Percentiles rank a stretch among this genome's conserved stretches.
These are phyloP conservation scores for Thunnus albacares DNA, from an alignment of 2,797 vertebrate genomes.

Conservation along the genomic window DNA sequence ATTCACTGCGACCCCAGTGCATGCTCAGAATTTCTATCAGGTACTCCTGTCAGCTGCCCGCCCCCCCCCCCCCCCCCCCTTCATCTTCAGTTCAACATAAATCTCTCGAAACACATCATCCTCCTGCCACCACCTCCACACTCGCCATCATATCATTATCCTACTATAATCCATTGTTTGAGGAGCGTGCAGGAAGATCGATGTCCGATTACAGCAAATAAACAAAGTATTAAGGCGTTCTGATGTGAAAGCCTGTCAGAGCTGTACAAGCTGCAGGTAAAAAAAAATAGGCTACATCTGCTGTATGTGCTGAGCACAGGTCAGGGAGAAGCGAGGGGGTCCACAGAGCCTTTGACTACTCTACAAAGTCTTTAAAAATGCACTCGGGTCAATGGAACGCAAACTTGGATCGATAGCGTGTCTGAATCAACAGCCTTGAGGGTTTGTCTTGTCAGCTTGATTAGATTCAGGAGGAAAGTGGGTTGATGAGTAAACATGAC, in stretches of 20 bases:
- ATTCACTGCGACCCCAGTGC: constrained; percentile 64
- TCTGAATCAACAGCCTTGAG: constrained; percentile 64
- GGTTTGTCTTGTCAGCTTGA: constrained; percentile 70
- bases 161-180: constrained; percentile 64
- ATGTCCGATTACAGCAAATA: constrained; percentile 60
- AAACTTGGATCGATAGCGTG: constrained; percentile 66
- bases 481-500: constrained; percentile 80
- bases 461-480: constrained; percentile 77
- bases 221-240: constrained; percentile 26
- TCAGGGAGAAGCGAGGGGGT: constrained; percentile 45
- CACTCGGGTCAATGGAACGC: constrained; percentile 51
- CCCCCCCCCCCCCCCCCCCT: constrained; percentile 8
- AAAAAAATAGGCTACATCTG: constrained; percentile 58
- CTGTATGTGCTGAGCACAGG: constrained; percentile 57
- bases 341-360: constrained; percentile 60
- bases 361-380: constrained; percentile 66
- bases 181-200: constrained; percentile 50
- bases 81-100: constrained; percentile 41
- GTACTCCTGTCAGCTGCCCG: constrained; percentile 31
- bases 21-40: constrained; percentile 83
- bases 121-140: constrained; percentile 46
- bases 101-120: constrained; percentile 61
- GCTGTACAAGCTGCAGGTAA: constrained; percentile 47
- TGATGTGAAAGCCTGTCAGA: constrained; percentile 55
- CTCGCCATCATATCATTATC: constrained; percentile 41